Evolutionary conservation across 92 coral and sea anemone species (phyloP).

Genomic region (Ricordea florida): DNA sequence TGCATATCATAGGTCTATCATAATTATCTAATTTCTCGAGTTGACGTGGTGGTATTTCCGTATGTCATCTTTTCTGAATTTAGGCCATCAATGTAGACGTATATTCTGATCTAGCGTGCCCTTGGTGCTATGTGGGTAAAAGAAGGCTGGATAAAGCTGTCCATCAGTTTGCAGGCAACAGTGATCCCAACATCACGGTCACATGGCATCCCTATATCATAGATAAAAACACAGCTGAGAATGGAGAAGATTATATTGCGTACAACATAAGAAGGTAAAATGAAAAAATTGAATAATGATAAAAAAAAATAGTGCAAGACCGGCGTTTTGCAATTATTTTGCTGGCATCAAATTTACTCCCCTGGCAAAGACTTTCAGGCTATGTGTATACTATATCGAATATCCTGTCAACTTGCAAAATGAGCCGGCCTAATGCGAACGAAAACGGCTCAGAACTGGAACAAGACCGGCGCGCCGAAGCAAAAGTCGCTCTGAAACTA

Average conservation of each 20-base stretch:
- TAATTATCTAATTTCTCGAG: too few species aligned
- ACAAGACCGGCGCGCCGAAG: too few species aligned
- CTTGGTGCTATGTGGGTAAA: constrained; percentile 89
- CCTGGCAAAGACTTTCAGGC: too few species aligned
- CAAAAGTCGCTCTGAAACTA: too few species aligned
- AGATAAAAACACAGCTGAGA: constrained; percentile 62
- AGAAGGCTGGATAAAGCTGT: constrained; percentile 74
- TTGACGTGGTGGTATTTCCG: background rate
- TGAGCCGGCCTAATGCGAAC: too few species aligned
- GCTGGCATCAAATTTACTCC: too few species aligned
- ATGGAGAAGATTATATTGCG: constrained; percentile 77
- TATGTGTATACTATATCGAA: too few species aligned
- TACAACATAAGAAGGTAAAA: constrained; percentile 57
- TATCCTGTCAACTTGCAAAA: too few species aligned
- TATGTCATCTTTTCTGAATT: background rate
- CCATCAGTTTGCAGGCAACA: constrained; percentile 30
- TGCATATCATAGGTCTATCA: too few species aligned
- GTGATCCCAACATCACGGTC: constrained; percentile 25
- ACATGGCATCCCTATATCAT: constrained; percentile 85
- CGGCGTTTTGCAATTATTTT: too few species aligned
- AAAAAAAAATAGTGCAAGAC: background rate
- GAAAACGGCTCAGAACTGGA: too few species aligned
- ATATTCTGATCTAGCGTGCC: constrained; percentile 81
- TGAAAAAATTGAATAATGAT: background rate
- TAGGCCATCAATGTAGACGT: constrained; percentile 56